Percentiles rank a stretch among this genome's conserved stretches.
phyloP scores from a whole-genome alignment of 2,113 vertebrate genomes.

The Psilopsiagon aurifrons region DNA sequence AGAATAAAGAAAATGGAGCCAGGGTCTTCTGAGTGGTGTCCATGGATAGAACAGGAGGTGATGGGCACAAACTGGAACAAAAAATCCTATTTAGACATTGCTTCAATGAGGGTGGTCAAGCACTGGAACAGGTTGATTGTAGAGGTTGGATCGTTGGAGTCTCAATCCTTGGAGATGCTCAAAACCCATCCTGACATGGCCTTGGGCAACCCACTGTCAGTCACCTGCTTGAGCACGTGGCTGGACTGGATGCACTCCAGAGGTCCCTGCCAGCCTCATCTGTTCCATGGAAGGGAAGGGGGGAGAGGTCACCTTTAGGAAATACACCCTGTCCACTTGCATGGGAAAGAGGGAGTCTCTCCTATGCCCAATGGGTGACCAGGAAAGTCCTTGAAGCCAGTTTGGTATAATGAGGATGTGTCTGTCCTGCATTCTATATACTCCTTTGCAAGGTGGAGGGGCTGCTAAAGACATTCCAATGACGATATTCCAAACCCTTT shows the following conservation, averaged over 20 bases:
- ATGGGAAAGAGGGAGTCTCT: neutral
- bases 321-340: neutral
- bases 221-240: rapidly evolving
- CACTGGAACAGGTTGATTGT: neutral
- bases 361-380: neutral
- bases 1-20: neutral
- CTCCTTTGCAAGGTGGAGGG: neutral
- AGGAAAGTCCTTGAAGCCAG: neutral
- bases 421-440: neutral
- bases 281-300: neutral
- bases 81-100: neutral
- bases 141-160: neutral
- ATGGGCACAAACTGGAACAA: neutral
- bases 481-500: neutral
- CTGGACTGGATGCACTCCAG: neutral
- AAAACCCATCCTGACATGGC: neutral
- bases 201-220: neutral
- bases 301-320: neutral
- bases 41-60: neutral
- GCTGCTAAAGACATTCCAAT: neutral
- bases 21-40: neutral
- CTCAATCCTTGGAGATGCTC: neutral
- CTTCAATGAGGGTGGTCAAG: neutral
- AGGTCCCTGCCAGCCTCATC: neutral
- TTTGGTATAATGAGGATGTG: rapidly evolving